phyloP scores from a whole-genome alignment of 2,888 invertebrate species.

The Teinopalpus imperialis region DNA sequence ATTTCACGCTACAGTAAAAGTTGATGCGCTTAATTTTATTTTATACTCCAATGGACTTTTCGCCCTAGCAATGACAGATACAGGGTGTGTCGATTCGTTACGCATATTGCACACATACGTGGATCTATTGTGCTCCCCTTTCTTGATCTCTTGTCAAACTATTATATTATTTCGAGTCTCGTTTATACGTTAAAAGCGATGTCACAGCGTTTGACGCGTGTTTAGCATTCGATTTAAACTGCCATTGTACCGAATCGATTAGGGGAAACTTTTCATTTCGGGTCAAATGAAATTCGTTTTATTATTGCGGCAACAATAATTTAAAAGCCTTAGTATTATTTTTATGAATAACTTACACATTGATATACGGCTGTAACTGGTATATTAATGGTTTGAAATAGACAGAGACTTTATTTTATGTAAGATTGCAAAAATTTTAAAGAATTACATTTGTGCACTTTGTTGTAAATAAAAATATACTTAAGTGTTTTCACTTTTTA shows the following conservation, averaged over 20 bases:
- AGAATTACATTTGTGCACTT: too few relatives aligned
- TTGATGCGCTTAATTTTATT: conserved; percentile 62
- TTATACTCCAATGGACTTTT: conserved; percentile 61
- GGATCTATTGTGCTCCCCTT: conserved; percentile 50
- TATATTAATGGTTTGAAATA: too few relatives aligned
- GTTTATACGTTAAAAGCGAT: conserved; percentile 63
- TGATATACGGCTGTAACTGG: too few relatives aligned
- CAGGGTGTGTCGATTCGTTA: conserved; percentile 63
- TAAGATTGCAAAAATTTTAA: too few relatives aligned
- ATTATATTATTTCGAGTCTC: conserved; percentile 67
- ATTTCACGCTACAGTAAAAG: conserved; percentile 60
- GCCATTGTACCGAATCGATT: conserved; percentile 63
- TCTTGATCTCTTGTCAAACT: conserved; percentile 62
- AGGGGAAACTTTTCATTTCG: conserved; percentile 46
- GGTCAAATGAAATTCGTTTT: conserved; percentile 20
- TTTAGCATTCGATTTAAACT: conserved; percentile 71
- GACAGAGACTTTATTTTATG: too few relatives aligned
- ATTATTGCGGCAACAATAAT: conserved; percentile 1
- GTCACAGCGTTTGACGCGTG: conserved; percentile 75
- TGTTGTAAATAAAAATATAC: too few relatives aligned
- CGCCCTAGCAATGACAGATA: conserved; percentile 48
- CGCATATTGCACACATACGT: conserved; percentile 55
- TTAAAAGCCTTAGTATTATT: too few relatives aligned
- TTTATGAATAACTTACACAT: too few relatives aligned
- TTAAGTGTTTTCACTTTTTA: too few relatives aligned